phyloP scores from a whole-genome alignment of 2,888 invertebrate genomes.

The Lissonota sp. region DNA sequence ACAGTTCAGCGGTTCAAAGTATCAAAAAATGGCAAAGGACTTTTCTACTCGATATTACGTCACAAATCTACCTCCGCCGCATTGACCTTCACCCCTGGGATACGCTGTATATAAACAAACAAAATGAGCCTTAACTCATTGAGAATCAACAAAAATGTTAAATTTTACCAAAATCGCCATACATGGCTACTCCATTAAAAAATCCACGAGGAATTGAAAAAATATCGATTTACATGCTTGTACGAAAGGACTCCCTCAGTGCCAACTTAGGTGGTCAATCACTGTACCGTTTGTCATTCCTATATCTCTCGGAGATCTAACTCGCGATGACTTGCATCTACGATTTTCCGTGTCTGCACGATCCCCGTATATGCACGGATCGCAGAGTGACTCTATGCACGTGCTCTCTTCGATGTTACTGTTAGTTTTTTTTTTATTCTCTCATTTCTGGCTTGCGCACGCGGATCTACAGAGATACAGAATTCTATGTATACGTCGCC shows the following conservation, averaged over 20 bases:
- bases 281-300: not conserved
- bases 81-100: too few relatives aligned
- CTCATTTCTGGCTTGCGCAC: constrained; percentile 13
- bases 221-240: too few relatives aligned
- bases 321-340: not conserved
- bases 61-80: too few relatives aligned
- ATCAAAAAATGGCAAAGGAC: too few relatives aligned
- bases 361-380: constrained; percentile 4
- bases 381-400: not conserved
- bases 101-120: too few relatives aligned
- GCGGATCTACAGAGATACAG: constrained; percentile 24
- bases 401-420: constrained; percentile 6
- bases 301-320: not conserved
- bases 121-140: too few relatives aligned
- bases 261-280: not conserved
- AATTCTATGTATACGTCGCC: not conserved
- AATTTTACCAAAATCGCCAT: too few relatives aligned
- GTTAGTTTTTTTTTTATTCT: not conserved
- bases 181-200: too few relatives aligned
- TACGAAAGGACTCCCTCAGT: not conserved
- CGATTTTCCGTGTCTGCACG: constrained; percentile 3
- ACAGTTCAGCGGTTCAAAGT: too few relatives aligned
- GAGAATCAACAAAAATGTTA: too few relatives aligned
- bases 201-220: too few relatives aligned
- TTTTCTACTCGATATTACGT: too few relatives aligned